These are phyloP conservation scores for Teinopalpus imperialis DNA, from an alignment of 2,888 invertebrate genomes.

Conservation along the genomic window DNA sequence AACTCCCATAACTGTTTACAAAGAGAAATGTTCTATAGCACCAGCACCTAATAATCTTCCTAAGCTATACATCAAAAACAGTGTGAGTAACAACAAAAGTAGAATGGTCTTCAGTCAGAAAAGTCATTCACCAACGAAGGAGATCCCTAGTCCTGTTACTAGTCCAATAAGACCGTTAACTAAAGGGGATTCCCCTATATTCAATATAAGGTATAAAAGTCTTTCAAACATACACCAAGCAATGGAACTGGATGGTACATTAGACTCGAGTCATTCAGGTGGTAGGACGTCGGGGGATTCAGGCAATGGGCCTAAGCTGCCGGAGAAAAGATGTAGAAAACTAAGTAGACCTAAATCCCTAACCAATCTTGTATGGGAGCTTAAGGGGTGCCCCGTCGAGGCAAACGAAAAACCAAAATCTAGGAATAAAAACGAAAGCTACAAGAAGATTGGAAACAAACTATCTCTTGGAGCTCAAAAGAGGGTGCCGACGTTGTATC, in stretches of 20 bases:
- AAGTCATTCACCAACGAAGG: constrained; percentile 87
- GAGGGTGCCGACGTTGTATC: constrained; percentile 81
- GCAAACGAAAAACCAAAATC: constrained; percentile 72
- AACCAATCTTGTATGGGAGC: constrained; percentile 93
- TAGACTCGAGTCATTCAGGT: constrained; percentile 94
- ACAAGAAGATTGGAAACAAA: constrained; percentile 78
- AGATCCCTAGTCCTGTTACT: constrained; percentile 84
- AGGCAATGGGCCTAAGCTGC: constrained; percentile 88
- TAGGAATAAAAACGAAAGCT: constrained; percentile 75
- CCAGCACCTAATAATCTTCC: constrained; percentile 79
- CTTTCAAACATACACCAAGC: constrained; percentile 88
- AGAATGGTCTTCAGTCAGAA: constrained; percentile 86
- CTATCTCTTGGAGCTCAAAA: constrained; percentile 78
- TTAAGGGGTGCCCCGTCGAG: constrained; percentile 75
- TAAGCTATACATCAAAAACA: constrained; percentile 91
- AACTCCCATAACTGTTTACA: constrained; percentile 76
- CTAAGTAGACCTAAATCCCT: constrained; percentile 92
- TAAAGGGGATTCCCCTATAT: constrained; percentile 88
- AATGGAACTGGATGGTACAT: constrained; percentile 90
- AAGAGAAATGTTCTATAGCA: constrained; percentile 82
- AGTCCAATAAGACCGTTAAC: constrained; percentile 77
- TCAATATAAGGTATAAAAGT: constrained; percentile 88
- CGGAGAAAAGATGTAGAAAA: constrained; percentile 91
- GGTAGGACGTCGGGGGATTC: constrained; percentile 94
- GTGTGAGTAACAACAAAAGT: constrained; percentile 83